Conservation (phyloP, 2,888 invertebrate species). For the Ichneumoninae sp. region DNA sequence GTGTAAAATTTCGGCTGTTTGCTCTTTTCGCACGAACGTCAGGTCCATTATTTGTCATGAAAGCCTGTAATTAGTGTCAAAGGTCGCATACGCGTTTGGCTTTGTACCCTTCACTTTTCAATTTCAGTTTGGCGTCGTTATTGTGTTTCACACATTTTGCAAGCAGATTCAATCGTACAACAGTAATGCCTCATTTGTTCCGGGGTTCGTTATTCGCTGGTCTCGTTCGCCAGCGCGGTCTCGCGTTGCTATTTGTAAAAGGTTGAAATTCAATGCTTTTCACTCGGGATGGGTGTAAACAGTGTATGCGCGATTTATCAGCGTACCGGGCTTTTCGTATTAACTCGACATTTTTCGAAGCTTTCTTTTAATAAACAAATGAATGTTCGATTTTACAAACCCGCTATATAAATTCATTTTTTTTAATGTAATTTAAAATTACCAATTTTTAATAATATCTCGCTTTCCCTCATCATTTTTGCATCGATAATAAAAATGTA, state of each 20-base stretch:
- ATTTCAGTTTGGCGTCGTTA: not conserved
- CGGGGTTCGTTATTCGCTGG: not conserved
- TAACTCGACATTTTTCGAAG: not conserved
- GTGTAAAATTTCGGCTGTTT: not conserved
- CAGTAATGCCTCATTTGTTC: not conserved
- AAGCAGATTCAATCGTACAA: not conserved
- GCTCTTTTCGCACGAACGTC: not conserved
- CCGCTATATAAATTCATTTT: too few relatives aligned
- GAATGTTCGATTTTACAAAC: too few relatives aligned
- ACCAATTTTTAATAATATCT: too few relatives aligned
- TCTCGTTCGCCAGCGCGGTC: not conserved
- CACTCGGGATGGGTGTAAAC: not conserved
- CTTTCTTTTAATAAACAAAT: not conserved
- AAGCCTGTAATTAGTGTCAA: constrained; percentile 7
- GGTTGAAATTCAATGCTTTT: not conserved
- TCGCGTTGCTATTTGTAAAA: constrained; percentile 1
- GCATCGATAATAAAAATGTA: too few relatives aligned
- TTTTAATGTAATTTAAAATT: too few relatives aligned
- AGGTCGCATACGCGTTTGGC: not conserved
- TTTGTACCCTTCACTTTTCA: not conserved
- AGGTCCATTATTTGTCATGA: not conserved
- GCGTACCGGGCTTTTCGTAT: not conserved
- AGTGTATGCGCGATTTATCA: not conserved
- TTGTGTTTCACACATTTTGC: not conserved
- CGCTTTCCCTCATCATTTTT: too few relatives aligned